A percentile compares a stretch with the other conserved stretches of the same genome.
Evolutionary conservation across 1,140 invertebrate genomes (phyloP).

Genomic region (Pinna nobilis): DNA sequence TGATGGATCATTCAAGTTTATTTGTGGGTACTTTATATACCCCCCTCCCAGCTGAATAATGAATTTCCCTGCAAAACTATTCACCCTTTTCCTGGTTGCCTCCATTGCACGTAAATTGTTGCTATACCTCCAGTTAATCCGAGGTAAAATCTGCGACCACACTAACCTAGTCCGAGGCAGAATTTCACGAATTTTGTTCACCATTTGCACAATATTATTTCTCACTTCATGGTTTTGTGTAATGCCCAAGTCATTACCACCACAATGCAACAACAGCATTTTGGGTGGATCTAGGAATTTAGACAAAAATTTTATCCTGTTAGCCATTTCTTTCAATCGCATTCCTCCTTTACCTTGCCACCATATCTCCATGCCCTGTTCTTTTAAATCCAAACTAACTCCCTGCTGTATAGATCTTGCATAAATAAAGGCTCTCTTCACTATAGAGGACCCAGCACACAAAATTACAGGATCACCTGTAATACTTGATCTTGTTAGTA

Average conservation of each 20-base stretch:
- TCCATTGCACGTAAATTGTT: too few species aligned
- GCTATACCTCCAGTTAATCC: too few species aligned
- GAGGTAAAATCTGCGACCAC: too few species aligned
- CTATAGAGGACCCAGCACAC: slow-evolving; percentile 24
- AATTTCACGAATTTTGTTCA: neutral
- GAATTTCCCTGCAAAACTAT: neutral
- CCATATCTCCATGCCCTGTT: neutral
- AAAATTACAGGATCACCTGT: neutral
- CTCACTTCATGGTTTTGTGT: neutral
- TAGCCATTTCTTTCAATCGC: neutral
- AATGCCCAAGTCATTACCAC: slow-evolving; percentile 2
- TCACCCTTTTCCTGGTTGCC: too few species aligned
- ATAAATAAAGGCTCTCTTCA: slow-evolving; percentile 8
- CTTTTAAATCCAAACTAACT: neutral
- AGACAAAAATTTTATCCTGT: neutral
- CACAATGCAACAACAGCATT: neutral
- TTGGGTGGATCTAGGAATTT: neutral
- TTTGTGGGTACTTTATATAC: slow-evolving; percentile 14
- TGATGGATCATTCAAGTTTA: neutral
- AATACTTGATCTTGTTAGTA: neutral
- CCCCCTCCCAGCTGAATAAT: neutral
- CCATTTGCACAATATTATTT: neutral
- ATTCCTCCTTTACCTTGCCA: slow-evolving; percentile 24
- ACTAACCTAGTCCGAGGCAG: too few species aligned
- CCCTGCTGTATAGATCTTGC: neutral